These are phyloP conservation scores for Lochmaea capreae DNA, from an alignment of 2,888 invertebrate genomes.

Conservation along the genomic window DNA sequence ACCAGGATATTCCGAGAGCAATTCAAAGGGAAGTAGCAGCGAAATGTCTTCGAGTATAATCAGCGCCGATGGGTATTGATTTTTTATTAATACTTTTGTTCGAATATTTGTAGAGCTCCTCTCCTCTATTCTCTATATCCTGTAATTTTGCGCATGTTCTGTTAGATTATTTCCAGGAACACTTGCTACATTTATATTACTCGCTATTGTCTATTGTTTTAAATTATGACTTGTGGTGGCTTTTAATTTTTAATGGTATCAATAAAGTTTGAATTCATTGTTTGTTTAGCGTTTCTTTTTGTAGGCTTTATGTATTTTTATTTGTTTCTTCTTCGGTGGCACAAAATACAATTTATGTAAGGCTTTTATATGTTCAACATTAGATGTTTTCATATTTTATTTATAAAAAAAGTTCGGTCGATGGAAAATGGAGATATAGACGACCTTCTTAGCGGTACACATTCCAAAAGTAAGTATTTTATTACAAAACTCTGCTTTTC, in stretches of 20 bases:
- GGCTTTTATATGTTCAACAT: not conserved
- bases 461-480: too few species aligned
- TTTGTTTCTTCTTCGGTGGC: not conserved
- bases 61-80: slow-evolving; percentile 72
- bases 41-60: slow-evolving; percentile 73
- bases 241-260: slow-evolving; percentile 1
- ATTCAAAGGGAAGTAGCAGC: slow-evolving; percentile 72
- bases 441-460: too few species aligned
- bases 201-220: not conserved
- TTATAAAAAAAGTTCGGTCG: too few species aligned
- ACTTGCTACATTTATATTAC: not conserved
- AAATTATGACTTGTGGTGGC: not conserved
- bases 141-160: slow-evolving; percentile 39
- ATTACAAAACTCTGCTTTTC: too few species aligned
- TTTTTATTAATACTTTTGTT: slow-evolving; percentile 28
- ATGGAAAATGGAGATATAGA: too few species aligned
- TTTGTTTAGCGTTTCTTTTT: slow-evolving; percentile 20
- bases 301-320: slow-evolving; percentile 2
- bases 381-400: too few species aligned
- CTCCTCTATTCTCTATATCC: not conserved
- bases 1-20: slow-evolving; percentile 73
- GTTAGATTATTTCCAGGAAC: slow-evolving; percentile 7
- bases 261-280: slow-evolving; percentile 15
- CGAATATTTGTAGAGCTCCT: too few species aligned
- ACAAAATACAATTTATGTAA: not conserved